These are phyloP conservation scores for Eudorcas thomsonii DNA, from an alignment of 2,113 vertebrate genomes.

Conservation along the genomic window DNA sequence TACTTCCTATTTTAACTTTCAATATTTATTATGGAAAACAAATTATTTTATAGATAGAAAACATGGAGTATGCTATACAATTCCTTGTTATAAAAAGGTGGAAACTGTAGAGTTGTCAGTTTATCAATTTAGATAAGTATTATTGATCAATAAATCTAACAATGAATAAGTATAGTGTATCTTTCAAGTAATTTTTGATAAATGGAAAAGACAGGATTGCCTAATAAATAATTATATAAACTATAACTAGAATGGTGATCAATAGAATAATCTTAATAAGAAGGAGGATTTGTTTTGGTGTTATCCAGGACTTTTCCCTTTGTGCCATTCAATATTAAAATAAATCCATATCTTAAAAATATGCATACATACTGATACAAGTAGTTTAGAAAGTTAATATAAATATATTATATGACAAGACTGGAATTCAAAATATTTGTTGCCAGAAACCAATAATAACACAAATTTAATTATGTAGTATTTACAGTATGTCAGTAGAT, in stretches of 20 bases:
- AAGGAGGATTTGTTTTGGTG: not conserved
- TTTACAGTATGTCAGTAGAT: not conserved
- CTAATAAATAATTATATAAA: not conserved
- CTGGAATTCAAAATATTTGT: not conserved
- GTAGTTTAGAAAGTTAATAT: not conserved
- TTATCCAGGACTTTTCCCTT: not conserved
- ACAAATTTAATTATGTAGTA: not conserved
- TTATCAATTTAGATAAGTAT: not conserved
- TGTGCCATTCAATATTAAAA: not conserved
- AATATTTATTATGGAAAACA: not conserved
- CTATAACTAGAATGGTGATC: not conserved
- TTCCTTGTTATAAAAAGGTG: not conserved
- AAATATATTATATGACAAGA: not conserved
- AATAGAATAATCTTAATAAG: not conserved
- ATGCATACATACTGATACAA: not conserved
- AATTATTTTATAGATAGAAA: not conserved
- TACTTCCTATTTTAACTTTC: not conserved
- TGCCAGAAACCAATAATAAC: not conserved
- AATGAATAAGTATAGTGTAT: not conserved
- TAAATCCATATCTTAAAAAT: not conserved
- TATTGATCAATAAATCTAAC: not conserved
- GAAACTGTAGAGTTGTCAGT: not conserved
- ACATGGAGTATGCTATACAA: not conserved
- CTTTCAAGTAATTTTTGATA: not conserved
- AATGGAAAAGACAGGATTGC: not conserved